Percentiles rank a stretch among this genome's conserved stretches.
These are phyloP conservation scores for Sesia bembeciformis DNA, from an alignment of 2,888 invertebrate species.

Conservation along the genomic window DNA sequence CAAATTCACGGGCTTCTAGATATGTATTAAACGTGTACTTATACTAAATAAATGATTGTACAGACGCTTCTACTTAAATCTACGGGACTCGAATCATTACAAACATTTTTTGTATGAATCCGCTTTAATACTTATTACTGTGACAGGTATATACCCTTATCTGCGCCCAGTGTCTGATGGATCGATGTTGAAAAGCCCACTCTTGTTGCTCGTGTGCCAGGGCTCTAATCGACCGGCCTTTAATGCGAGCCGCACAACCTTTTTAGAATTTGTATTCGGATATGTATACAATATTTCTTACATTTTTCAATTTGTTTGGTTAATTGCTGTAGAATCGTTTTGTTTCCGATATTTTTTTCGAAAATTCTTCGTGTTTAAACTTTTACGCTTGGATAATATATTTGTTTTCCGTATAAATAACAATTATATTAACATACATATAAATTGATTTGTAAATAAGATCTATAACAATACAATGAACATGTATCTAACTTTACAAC, in stretches of 20 bases:
- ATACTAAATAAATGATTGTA: constrained; percentile 9
- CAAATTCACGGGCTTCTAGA: background rate
- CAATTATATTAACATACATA: too few species aligned
- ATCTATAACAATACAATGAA: too few species aligned
- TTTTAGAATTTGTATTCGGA: constrained; percentile 31
- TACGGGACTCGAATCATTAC: constrained; percentile 23
- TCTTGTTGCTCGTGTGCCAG: constrained; percentile 36
- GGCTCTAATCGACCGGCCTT: constrained; percentile 46
- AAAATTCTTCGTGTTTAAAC: too few species aligned
- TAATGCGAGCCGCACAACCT: constrained; percentile 35
- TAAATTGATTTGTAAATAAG: too few species aligned
- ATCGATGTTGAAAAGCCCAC: constrained; percentile 51
- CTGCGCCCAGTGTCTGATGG: constrained; percentile 51
- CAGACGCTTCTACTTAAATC: constrained; percentile 4
- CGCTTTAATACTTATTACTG: constrained; percentile 55
- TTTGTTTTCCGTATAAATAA: too few species aligned
- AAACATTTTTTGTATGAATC: constrained; percentile 29
- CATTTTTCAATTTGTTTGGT: background rate
- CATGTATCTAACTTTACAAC: too few species aligned
- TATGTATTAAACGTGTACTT: background rate
- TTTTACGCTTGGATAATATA: too few species aligned
- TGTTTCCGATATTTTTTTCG: too few species aligned
- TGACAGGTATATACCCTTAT: constrained; percentile 60
- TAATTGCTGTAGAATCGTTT: background rate
- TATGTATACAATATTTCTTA: background rate